Percentiles rank a stretch among this genome's conserved stretches.
These are phyloP conservation scores for Halictus quadricinctus DNA, from an alignment of 2,888 invertebrate genomes.

Conservation along the genomic window DNA sequence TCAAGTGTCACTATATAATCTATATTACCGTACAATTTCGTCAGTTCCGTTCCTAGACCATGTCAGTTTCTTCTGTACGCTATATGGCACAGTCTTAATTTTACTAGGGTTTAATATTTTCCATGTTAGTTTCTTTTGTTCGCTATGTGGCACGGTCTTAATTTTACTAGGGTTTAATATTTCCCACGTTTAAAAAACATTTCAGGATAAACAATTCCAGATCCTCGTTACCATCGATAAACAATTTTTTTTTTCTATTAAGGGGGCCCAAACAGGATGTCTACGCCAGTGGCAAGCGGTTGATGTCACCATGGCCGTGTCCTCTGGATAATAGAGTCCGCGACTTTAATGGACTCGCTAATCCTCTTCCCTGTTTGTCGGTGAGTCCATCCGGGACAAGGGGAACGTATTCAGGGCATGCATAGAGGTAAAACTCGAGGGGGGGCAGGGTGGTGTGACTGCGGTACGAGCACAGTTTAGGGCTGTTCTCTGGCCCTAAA, in stretches of 20 bases:
- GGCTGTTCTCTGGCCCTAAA: conserved; percentile 37
- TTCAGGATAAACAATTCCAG: neutral
- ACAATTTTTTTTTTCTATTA: neutral
- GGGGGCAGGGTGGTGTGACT: conserved; percentile 72
- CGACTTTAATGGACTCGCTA: conserved; percentile 83
- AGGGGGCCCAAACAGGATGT: neutral
- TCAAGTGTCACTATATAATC: no score
- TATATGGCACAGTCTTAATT: no score
- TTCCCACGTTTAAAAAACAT: neutral
- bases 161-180: no score
- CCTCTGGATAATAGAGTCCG: conserved; percentile 82
- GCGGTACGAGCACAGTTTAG: conserved; percentile 64
- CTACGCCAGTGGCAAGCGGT: conserved; percentile 79
- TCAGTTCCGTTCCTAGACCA: no score
- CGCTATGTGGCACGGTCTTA: no score
- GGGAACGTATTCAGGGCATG: conserved; percentile 57
- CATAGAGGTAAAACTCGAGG: conserved; percentile 63
- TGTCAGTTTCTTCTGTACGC: no score
- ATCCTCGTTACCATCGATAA: neutral
- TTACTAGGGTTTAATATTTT: neutral
- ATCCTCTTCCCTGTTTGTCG: conserved; percentile 82
- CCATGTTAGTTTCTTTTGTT: no score
- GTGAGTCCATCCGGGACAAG: conserved; percentile 69
- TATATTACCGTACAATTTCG: no score
- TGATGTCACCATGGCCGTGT: conserved; percentile 81